These are phyloP conservation scores for Danionella cerebrum DNA, from an alignment of 2,113 vertebrate species.

Conservation along the genomic window DNA sequence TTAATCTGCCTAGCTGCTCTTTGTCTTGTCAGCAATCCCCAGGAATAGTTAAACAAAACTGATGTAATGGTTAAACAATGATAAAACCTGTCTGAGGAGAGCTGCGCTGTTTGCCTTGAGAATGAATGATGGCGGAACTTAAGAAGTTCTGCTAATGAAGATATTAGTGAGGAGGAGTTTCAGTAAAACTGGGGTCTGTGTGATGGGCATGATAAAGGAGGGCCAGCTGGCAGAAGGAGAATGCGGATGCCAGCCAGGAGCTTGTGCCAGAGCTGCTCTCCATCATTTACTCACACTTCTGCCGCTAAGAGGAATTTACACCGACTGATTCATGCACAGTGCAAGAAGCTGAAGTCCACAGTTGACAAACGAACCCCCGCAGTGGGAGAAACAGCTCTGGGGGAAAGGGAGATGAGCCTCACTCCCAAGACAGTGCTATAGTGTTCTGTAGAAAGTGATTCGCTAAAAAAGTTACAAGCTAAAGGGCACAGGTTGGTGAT, in stretches of 20 bases:
- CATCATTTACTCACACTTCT: background rate
- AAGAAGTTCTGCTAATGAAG: background rate
- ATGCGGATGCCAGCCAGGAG: constrained; percentile 6
- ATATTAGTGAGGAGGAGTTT: background rate
- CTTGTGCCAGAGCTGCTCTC: background rate
- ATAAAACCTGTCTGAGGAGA: constrained; percentile 1
- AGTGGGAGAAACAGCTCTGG: background rate
- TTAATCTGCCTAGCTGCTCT: constrained; percentile 57
- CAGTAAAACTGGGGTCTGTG: background rate
- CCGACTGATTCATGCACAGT: background rate
- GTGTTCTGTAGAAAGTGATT: too few relatives aligned
- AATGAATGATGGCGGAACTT: background rate
- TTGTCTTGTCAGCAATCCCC: constrained; percentile 24
- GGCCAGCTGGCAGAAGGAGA: constrained; percentile 2
- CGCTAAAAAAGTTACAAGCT: too few relatives aligned
- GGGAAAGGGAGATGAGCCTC: too few relatives aligned
- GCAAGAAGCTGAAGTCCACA: background rate
- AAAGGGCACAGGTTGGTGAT: too few relatives aligned
- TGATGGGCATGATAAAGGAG: constrained; percentile 8
- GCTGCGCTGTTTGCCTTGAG: background rate
- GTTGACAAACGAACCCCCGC: background rate
- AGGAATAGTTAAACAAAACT: background rate
- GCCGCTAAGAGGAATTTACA: background rate
- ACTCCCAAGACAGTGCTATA: too few relatives aligned
- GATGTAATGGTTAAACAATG: constrained; percentile 18